Percentiles rank a stretch among this genome's conserved stretches.
Evolutionary conservation across 2,113 vertebrate species (phyloP).

Genomic region (Megaptera novaeangliae): DNA sequence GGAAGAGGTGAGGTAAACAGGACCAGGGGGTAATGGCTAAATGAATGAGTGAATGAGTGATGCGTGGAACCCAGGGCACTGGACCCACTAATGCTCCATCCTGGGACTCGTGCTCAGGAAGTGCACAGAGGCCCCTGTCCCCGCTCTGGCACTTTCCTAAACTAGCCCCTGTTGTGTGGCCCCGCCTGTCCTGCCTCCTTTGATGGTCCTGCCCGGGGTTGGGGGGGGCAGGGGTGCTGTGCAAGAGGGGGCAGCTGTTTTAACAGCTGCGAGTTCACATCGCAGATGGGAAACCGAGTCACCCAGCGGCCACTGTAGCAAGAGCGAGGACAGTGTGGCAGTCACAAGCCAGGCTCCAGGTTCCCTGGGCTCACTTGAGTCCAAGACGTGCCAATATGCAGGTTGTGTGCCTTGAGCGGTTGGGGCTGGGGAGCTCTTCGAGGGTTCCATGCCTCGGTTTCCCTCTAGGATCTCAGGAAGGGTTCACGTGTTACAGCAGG

Average conservation of each 20-base stretch:
- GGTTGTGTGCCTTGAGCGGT: rapidly evolving
- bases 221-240: neutral
- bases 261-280: neutral
- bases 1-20: neutral
- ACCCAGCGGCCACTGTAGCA: rapidly evolving
- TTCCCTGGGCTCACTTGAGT: neutral
- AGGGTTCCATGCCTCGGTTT: neutral
- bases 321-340: rapidly evolving
- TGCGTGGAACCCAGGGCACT: rapidly evolving
- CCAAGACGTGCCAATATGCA: rapidly evolving
- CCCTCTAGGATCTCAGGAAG: neutral
- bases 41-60: neutral
- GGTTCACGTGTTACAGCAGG: rapidly evolving
- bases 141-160: neutral
- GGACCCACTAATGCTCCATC: neutral
- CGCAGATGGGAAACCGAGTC: neutral
- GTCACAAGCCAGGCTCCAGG: neutral
- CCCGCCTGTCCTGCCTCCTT: too few species aligned
- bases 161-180: neutral
- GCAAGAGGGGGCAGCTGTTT: neutral
- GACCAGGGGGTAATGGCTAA: neutral
- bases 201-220: neutral
- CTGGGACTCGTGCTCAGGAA: rapidly evolving
- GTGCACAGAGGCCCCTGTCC: too few species aligned
- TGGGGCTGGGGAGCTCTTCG: neutral